These are phyloP conservation scores for Sepiola atlantica DNA, from an alignment of 2,888 invertebrate genomes.

Conservation along the genomic window DNA sequence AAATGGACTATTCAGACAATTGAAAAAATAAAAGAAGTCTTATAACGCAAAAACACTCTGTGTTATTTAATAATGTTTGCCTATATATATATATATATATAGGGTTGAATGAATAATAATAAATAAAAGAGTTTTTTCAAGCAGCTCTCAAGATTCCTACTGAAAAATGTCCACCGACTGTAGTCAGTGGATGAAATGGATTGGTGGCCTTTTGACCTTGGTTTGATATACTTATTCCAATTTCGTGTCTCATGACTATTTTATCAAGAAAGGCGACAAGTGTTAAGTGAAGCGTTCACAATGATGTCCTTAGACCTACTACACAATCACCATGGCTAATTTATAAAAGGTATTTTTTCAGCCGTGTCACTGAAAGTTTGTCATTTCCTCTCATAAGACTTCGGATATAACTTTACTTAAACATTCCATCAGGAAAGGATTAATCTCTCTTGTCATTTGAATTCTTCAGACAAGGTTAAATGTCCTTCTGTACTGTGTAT, in stretches of 20 bases:
- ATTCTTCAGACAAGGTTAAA: neutral
- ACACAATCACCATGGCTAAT: neutral
- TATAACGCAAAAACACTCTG: too few relatives aligned
- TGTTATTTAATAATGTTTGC: too few relatives aligned
- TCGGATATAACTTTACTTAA: neutral
- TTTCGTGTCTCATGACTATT: neutral
- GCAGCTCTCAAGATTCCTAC: too few relatives aligned
- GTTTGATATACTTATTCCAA: neutral
- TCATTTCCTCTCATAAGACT: neutral
- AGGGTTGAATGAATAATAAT: too few relatives aligned
- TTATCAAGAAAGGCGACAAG: neutral
- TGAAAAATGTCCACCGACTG: too few relatives aligned
- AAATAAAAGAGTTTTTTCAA: too few relatives aligned
- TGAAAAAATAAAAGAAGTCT: too few relatives aligned
- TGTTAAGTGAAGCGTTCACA: neutral
- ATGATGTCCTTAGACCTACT: neutral
- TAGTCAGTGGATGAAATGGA: neutral
- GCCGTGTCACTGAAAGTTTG: neutral
- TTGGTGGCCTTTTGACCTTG: neutral
- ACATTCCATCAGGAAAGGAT: neutral
- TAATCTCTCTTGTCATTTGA: neutral
- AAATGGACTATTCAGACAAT: too few relatives aligned
- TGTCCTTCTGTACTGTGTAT: neutral
- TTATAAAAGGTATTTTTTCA: neutral
- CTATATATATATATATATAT: too few relatives aligned